Percentiles rank a stretch among this genome's conserved stretches.
Conservation (phyloP, 1,140 invertebrate species). For the Drosophila virilis region DNA sequence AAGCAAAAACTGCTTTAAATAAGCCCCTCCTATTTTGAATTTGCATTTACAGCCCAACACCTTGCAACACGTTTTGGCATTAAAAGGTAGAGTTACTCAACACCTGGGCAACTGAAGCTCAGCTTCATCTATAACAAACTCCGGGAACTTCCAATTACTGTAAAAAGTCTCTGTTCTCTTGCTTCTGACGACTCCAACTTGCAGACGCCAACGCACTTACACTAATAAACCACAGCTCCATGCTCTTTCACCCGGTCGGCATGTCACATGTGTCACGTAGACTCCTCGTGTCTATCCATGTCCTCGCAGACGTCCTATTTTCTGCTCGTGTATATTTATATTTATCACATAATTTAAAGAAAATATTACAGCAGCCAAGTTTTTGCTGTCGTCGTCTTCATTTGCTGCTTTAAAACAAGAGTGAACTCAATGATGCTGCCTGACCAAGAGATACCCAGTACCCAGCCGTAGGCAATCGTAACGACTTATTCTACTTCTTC, state of each 20-base stretch:
- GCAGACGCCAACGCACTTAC: slow-evolving; percentile 52
- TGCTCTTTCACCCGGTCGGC: slow-evolving; percentile 4
- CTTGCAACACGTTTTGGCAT: too few relatives aligned
- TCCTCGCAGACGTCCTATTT: slow-evolving; percentile 17
- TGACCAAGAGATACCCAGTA: neutral
- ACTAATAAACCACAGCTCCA: slow-evolving; percentile 44
- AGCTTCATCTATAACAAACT: slow-evolving; percentile 28
- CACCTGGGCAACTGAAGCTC: slow-evolving; percentile 15
- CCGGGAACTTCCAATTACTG: slow-evolving; percentile 70
- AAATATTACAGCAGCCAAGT: slow-evolving; percentile 73
- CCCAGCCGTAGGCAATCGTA: too few relatives aligned
- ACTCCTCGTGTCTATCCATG: slow-evolving; percentile 10
- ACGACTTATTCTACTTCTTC: too few relatives aligned
- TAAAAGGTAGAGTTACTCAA: too few relatives aligned
- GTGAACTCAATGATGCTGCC: neutral
- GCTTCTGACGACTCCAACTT: slow-evolving; percentile 4
- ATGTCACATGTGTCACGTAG: slow-evolving; percentile 37
- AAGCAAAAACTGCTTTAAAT: too few relatives aligned
- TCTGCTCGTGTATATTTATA: slow-evolving; percentile 62
- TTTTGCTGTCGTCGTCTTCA: slow-evolving; percentile 48
- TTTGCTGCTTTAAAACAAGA: neutral
- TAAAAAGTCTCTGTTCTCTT: slow-evolving; percentile 21
- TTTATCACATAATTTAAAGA: slow-evolving; percentile 79
- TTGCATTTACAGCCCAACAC: too few relatives aligned
- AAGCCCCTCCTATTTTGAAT: too few relatives aligned